Evolutionary conservation across 2,797 vertebrate species (phyloP), one percentile per base, ranked within the genome.

Genomic region (Pseudopleuronectes americanus): DNA sequence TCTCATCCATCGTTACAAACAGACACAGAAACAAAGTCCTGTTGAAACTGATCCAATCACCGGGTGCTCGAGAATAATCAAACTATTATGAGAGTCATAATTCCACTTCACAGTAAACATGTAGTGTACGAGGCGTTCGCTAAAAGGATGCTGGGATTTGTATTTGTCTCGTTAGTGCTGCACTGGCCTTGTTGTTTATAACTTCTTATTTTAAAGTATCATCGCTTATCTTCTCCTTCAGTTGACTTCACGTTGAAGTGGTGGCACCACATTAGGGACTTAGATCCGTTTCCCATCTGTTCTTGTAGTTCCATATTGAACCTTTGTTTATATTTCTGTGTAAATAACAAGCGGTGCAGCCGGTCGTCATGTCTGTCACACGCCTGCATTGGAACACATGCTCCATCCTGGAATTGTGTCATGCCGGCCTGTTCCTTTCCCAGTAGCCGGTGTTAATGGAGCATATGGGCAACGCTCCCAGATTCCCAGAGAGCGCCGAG

Each of bases 381-480:
- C 26, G 58, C 60, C 56, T 70, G 48, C 76, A 33, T 13, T 33
- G 55, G 52, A 57, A 49, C 73, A 79, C 67, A 59, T 56, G 53
- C 54, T 58, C 57, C 10, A 23, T 67, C 28, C 62, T 83, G 64
- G 80, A 68, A n/a, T 57, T 52, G 31, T 61, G 13, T 81, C 64
- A 60, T 8, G 21, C 21, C 63, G 59, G 53, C 55, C 62, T 28
- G 47, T 49, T 56, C 41, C 43, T 56, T 6, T 38, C 55, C n/a
- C 38, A 65, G 71, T 64, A 74, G 69, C 59, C 21, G 9, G 69
- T 68, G 77, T 83, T 77, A 84, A 68, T 71, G 48, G 67, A 66
- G 76, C 56, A 17, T 63, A 14, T 55, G 76, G 83, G 75, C 85
- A 85, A 58, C 0, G 71, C 71, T 88, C 85, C 83, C 84, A 82